Percentiles rank a stretch among this genome's conserved stretches.
Conservation (phyloP, 92 coral and sea anemone genomes). For the Umimayanthus kanabou region DNA sequence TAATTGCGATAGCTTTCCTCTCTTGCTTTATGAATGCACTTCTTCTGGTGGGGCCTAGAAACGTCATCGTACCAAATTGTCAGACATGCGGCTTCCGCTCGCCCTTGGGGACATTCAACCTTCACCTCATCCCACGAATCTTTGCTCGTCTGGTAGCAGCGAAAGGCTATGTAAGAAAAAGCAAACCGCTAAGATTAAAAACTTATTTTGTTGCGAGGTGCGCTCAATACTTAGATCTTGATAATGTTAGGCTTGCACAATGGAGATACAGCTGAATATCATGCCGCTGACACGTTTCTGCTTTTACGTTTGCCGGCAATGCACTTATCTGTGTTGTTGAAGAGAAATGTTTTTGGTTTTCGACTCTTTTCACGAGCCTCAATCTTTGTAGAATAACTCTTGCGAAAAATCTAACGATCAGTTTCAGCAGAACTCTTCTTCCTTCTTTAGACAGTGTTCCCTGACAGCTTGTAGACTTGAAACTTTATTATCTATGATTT, state of each 20-base stretch:
- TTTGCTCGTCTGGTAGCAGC: constrained; percentile 9
- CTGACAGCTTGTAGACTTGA: too few species aligned
- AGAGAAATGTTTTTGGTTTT: too few species aligned
- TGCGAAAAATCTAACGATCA: too few species aligned
- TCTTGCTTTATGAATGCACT: neutral
- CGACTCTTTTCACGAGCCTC: too few species aligned
- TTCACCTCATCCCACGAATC: constrained; percentile 16
- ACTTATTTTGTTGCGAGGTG: neutral
- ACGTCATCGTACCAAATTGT: constrained; percentile 29
- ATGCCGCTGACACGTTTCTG: too few species aligned
- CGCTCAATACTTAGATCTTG: neutral
- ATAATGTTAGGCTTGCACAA: neutral
- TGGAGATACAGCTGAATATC: neutral
- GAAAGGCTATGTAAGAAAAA: neutral
- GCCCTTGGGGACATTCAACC: neutral
- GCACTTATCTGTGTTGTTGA: too few species aligned
- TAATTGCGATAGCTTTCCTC: neutral
- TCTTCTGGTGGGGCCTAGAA: constrained; percentile 7
- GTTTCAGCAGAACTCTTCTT: too few species aligned
- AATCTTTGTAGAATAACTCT: too few species aligned
- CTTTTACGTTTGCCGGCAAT: too few species aligned
- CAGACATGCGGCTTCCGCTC: constrained; percentile 7
- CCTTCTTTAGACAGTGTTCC: too few species aligned
- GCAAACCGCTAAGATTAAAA: neutral
- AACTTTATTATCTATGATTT: too few species aligned